Evolutionary conservation across 2,113 vertebrate genomes (phyloP), one percentile per base, ranked within the genome.

Genomic region (Oryzias javanicus): DNA sequence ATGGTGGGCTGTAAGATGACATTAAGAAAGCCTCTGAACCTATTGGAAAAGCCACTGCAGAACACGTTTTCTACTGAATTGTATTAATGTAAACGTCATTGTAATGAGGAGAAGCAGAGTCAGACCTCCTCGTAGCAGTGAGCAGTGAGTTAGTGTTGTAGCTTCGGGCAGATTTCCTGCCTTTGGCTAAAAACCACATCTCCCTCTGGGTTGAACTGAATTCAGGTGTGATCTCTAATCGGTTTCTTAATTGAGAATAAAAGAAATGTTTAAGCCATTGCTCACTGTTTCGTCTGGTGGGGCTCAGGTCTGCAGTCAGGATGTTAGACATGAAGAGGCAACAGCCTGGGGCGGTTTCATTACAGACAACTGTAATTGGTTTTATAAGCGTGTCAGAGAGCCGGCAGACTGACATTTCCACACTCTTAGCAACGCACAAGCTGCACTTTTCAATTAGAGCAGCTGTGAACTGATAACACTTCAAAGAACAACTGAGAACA

Each of bases 401-500:
- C 57, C 1, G 16, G 45, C 5, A 13, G 20, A 63, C 55, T 60
- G 49, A 72, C 67, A 70, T 58, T 56, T 47, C 25, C 16, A 55
- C 71, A 64, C 44, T 22, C 65, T 18, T 49, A 67, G 15, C 35
- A 35, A 3, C 55, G 53, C 70, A 42, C 53, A 70, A 35, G 64
- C 49, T 52, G 62, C 55, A 51, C 40, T 73, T 78, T 79, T 71
- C 70, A 83, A 59, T 78, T 70, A 61, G 52, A 79, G 67, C 42
- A n/a, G 29, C 44, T 52, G 40, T 1, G 46, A 68, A 22, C 55
- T 40, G 74, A 81, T 79, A 80, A 64, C 51, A 42, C 59, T 48
- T 49, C 62, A 45, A 18, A 40, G 24, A 35, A 42, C 42, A 18
- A 50, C 25, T 27, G 40, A 40, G 47, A 35, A 35, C 35, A 8